These are phyloP conservation scores for Bellardia pandia DNA, from an alignment of 2,888 invertebrate genomes.

Conservation along the genomic window DNA sequence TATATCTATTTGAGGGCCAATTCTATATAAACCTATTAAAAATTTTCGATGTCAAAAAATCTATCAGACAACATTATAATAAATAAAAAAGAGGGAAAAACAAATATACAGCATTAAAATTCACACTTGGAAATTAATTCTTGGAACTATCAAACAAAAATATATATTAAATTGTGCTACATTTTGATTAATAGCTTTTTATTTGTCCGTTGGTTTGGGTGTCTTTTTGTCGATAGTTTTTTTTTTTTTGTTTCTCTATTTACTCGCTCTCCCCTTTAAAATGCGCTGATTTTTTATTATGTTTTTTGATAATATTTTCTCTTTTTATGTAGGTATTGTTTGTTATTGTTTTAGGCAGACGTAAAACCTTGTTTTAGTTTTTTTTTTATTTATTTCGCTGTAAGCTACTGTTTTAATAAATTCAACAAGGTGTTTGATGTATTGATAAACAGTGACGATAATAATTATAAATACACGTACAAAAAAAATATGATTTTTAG, in stretches of 20 bases:
- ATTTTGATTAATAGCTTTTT: constrained; percentile 39
- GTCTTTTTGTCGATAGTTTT: background rate
- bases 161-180: constrained; percentile 16
- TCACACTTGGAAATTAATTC: constrained; percentile 21
- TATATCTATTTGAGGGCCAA: constrained; percentile 13
- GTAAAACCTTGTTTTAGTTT: background rate
- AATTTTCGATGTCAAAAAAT: constrained; percentile 9
- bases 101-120: background rate
- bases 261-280: background rate
- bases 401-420: constrained; percentile 9
- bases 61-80: background rate
- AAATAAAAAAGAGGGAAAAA: background rate
- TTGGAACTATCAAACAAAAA: constrained; percentile 19
- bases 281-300: background rate
- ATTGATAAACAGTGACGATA: background rate
- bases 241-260: background rate
- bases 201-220: background rate
- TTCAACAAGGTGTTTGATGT: background rate
- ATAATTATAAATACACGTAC: background rate
- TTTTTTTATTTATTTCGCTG: constrained; percentile 2
- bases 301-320: background rate
- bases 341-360: background rate
- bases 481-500: too few relatives aligned
- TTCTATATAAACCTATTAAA: background rate
- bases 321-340: background rate